Percentiles rank a stretch among this genome's conserved stretches.
Conservation (phyloP, 2,113 vertebrate species). For the Spilogale gracilis region DNA sequence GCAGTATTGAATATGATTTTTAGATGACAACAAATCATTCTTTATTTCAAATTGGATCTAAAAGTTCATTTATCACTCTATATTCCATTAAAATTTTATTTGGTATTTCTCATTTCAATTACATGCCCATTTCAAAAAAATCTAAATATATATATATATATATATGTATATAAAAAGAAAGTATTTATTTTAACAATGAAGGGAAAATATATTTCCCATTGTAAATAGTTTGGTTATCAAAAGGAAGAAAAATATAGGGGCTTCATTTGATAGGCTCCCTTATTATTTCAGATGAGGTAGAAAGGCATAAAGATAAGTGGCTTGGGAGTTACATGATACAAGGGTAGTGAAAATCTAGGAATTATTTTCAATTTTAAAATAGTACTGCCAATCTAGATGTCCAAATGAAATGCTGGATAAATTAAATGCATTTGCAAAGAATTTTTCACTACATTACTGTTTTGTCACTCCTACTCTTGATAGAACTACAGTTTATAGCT, state of each 20-base stretch:
- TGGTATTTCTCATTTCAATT: constrained; percentile 34
- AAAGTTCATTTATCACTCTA: constrained; percentile 52
- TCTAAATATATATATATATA: neutral
- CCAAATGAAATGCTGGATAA: neutral
- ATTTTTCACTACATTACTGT: neutral
- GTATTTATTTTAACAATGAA: constrained; percentile 29
- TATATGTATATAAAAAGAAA: neutral
- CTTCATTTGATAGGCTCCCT: neutral
- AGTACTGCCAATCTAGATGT: neutral
- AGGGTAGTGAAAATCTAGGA: neutral
- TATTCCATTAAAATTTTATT: constrained; percentile 53
- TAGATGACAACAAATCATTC: constrained; percentile 70
- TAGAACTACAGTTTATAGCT: neutral
- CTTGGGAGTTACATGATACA: neutral
- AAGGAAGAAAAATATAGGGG: neutral
- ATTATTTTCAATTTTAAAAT: constrained; percentile 35
- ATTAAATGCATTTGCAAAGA: neutral
- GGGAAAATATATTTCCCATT: neutral
- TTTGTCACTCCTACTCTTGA: neutral
- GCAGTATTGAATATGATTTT: constrained; percentile 49
- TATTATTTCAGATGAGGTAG: neutral
- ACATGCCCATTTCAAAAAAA: neutral
- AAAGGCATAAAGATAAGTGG: neutral
- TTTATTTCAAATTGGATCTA: constrained; percentile 56
- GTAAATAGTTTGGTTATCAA: neutral